A percentile compares a stretch with the other conserved stretches of the same genome.
Evolutionary conservation across 2,113 vertebrate species (phyloP).

Genomic region (Terrapene triunguis): DNA sequence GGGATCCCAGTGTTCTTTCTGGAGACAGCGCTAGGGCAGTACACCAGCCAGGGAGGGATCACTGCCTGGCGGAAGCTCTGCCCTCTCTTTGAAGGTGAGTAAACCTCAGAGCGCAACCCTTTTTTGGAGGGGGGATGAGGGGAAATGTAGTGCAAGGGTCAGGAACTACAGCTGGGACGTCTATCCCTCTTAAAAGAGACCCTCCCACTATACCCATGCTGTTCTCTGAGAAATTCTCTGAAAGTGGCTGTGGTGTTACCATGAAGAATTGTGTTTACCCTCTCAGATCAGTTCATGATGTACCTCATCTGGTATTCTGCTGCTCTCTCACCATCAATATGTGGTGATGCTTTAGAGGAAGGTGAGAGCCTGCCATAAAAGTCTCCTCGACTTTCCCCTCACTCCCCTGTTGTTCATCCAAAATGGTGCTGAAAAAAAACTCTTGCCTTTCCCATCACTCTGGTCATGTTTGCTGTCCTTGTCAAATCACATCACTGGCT

Average conservation of each 20-base stretch:
- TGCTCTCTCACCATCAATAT: not conserved
- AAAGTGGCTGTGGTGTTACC: not conserved
- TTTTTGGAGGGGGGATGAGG: rapidly evolving
- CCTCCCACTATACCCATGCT: not conserved
- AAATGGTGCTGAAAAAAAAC: not conserved
- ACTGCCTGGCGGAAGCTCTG: conserved; percentile 94
- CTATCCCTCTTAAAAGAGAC: not conserved
- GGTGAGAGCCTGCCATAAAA: not conserved
- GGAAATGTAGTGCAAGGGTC: rapidly evolving
- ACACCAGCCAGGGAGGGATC: conserved; percentile 91
- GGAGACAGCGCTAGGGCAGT: conserved; percentile 93
- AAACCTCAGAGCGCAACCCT: not conserved
- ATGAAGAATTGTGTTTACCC: not conserved
- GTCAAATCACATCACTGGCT: rapidly evolving
- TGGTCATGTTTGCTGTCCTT: not conserved
- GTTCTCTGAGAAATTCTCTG: not conserved
- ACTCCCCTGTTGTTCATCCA: not conserved
- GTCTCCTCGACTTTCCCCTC: not conserved
- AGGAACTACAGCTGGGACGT: not conserved
- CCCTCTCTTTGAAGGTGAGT: conserved; percentile 93
- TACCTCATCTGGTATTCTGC: rapidly evolving
- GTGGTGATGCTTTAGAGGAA: not conserved
- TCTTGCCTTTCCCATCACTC: rapidly evolving
- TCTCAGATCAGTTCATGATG: rapidly evolving
- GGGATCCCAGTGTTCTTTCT: conserved; percentile 93